Percentiles rank a stretch among this genome's conserved stretches.
Conservation (phyloP, 2,797 vertebrate species). For the Novumbra hubbsi region DNA sequence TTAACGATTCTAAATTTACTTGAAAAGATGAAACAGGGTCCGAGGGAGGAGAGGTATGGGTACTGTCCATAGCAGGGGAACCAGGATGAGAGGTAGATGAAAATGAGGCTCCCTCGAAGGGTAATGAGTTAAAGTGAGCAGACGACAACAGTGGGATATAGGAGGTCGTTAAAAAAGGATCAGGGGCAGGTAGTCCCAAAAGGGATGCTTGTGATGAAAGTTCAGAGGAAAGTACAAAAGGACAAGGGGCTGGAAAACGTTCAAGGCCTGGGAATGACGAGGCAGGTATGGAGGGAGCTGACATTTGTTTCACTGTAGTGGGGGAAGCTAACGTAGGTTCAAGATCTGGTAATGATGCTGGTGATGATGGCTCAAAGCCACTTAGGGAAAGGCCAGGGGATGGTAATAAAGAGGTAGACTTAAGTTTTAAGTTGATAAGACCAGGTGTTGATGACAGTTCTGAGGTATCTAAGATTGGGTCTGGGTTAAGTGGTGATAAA, state of each 20-base stretch:
- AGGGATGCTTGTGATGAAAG: slow-evolving; percentile 32
- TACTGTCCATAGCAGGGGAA: slow-evolving; percentile 23
- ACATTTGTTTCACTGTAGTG: slow-evolving; percentile 38
- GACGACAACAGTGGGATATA: slow-evolving; percentile 51
- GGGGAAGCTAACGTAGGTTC: slow-evolving; percentile 46
- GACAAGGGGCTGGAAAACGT: slow-evolving; percentile 6
- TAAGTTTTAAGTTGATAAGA: slow-evolving; percentile 8
- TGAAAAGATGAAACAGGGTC: slow-evolving; percentile 47
- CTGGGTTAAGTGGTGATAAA: background rate
- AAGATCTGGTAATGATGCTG: slow-evolving; percentile 54
- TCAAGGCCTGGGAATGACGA: background rate
- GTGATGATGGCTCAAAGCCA: slow-evolving; percentile 59
- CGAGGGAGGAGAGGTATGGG: slow-evolving; percentile 19
- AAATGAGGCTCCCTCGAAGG: background rate
- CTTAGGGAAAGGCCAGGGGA: slow-evolving; percentile 56
- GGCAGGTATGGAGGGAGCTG: slow-evolving; percentile 10
- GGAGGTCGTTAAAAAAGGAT: slow-evolving; percentile 35
- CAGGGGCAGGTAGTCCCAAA: slow-evolving; percentile 59
- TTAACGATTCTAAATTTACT: slow-evolving; percentile 53
- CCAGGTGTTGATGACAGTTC: slow-evolving; percentile 13
- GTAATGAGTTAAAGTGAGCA: slow-evolving; percentile 11
- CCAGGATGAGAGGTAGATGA: slow-evolving; percentile 21
- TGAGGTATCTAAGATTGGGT: background rate
- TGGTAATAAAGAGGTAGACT: slow-evolving; percentile 22
- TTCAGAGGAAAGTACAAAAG: background rate